Evolutionary conservation across 2,113 vertebrate species (phyloP).

Genomic region (Sturnus vulgaris): DNA sequence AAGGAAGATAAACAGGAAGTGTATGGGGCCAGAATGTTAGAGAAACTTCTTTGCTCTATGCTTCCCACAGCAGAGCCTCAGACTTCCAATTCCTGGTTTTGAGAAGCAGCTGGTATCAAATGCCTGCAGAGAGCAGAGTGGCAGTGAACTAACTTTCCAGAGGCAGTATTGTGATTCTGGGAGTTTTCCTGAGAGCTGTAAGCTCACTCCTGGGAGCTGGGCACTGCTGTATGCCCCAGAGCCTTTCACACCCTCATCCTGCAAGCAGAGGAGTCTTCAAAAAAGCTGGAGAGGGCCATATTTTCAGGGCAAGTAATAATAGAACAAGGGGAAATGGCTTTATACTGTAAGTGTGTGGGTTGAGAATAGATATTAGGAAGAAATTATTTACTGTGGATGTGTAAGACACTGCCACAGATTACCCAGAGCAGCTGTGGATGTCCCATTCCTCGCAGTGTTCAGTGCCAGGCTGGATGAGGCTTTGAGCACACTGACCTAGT

Average conservation of each 20-base stretch:
- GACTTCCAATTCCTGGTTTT: rapidly evolving
- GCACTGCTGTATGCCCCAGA: background rate
- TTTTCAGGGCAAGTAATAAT: background rate
- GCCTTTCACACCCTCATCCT: no score
- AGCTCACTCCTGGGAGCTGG: no score
- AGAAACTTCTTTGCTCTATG: background rate
- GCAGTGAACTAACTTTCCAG: background rate
- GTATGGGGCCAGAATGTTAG: background rate
- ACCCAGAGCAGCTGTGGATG: background rate
- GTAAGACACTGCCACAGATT: background rate
- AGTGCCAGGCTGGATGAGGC: background rate
- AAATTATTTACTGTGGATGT: background rate
- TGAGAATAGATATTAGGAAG: background rate
- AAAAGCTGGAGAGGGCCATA: background rate
- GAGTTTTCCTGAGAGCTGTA: background rate
- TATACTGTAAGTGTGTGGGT: background rate
- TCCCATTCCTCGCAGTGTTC: rapidly evolving
- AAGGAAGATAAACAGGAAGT: background rate
- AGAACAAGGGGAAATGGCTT: background rate
- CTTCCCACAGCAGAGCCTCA: background rate
- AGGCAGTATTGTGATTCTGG: no score
- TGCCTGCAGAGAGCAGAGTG: background rate
- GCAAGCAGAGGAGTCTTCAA: background rate
- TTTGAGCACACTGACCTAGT: background rate
- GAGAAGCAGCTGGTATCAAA: background rate